These are phyloP conservation scores for Zingel zingel DNA, from an alignment of 2,113 vertebrate genomes.

Conservation along the genomic window DNA sequence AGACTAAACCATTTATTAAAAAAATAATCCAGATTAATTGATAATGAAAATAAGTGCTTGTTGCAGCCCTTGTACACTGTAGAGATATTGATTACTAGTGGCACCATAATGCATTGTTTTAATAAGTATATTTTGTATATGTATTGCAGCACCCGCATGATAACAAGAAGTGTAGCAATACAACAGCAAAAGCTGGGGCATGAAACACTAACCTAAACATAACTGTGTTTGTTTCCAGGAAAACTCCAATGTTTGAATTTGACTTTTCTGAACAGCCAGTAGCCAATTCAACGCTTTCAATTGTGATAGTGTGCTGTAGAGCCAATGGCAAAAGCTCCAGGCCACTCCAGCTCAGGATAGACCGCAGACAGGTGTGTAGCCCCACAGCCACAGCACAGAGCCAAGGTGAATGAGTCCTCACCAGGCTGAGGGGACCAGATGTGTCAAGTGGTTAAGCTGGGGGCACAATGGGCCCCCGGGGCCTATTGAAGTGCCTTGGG, in stretches of 20 bases:
- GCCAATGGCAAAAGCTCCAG: constrained; percentile 7
- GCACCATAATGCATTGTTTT: background rate
- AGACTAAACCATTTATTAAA: background rate
- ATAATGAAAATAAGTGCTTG: background rate
- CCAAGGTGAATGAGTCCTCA: constrained; percentile 46
- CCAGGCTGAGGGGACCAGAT: constrained; percentile 66
- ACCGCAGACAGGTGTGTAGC: constrained; percentile 26
- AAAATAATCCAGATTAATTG: background rate
- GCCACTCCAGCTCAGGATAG: constrained; percentile 13
- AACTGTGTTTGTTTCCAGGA: background rate
- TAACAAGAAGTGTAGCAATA: background rate
- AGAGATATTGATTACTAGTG: background rate
- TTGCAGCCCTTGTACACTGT: background rate
- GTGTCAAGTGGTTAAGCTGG: constrained; percentile 68
- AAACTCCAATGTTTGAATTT: background rate
- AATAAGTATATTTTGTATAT: background rate
- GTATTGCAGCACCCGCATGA: background rate
- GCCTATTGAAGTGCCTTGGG: constrained; percentile 53
- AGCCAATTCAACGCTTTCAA: background rate
- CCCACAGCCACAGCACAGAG: constrained; percentile 19
- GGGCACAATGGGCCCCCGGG: constrained; percentile 57
- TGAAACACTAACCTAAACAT: background rate
- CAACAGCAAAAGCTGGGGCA: background rate
- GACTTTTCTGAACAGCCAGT: constrained; percentile 12
- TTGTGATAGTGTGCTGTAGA: background rate